Percentiles rank a stretch among this genome's conserved stretches.
phyloP scores from a whole-genome alignment of 2,797 vertebrate genomes.

The Todus mexicanus region DNA sequence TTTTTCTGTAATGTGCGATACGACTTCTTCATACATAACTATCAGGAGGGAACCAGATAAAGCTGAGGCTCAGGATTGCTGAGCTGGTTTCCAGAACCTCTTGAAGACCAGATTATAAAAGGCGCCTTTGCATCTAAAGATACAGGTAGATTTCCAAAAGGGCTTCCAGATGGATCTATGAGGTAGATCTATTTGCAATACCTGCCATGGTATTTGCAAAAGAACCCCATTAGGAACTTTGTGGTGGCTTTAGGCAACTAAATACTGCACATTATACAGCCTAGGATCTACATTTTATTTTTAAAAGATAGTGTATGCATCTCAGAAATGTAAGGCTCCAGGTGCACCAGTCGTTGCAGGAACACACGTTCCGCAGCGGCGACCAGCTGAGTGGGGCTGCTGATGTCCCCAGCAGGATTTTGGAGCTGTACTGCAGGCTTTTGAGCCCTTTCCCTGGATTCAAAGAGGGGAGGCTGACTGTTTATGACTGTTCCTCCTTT shows the following conservation, averaged over 20 bases:
- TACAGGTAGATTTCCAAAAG: neutral
- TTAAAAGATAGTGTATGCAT: neutral
- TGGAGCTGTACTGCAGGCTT: neutral
- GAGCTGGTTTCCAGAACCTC: neutral
- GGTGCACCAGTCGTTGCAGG: neutral
- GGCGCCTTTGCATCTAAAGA: neutral
- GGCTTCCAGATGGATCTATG: neutral
- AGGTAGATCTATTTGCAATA: neutral
- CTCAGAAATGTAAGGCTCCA: neutral
- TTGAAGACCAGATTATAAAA: neutral
- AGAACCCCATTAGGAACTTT: neutral
- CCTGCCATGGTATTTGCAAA: neutral
- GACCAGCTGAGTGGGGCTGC: neutral
- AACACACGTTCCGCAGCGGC: neutral
- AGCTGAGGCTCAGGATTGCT: neutral
- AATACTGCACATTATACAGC: neutral
- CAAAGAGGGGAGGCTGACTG: neutral
- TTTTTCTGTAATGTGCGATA: neutral
- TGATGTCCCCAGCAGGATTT: rapidly evolving
- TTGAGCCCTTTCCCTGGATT: neutral
- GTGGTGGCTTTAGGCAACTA: neutral
- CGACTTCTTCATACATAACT: neutral
- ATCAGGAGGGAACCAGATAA: neutral
- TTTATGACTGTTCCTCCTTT: neutral
- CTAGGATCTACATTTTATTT: neutral